Evolutionary conservation across 1,140 invertebrate genomes (phyloP).

Genomic region (Palaemon carinicauda): DNA sequence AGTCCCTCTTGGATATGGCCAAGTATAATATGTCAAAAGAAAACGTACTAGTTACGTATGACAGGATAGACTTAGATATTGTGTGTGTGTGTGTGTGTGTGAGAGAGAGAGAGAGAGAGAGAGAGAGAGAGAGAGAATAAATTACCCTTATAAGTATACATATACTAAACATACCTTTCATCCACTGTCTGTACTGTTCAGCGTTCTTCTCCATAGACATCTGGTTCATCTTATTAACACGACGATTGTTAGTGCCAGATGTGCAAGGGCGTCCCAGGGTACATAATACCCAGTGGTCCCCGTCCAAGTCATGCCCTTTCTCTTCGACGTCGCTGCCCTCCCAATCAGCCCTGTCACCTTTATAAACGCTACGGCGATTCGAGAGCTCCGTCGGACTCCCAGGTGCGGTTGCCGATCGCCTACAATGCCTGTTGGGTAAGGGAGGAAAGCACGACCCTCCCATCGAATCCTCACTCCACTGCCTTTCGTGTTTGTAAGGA

Average conservation of each 20-base stretch:
- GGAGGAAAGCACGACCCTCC: neutral
- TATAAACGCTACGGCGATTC: neutral
- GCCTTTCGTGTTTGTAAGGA: too few relatives aligned
- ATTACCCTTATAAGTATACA: neutral
- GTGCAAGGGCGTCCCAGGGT: neutral
- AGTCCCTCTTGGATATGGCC: too few relatives aligned
- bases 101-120: too few relatives aligned
- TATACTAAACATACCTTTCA: conserved; percentile 13
- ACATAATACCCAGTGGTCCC: conserved; percentile 17
- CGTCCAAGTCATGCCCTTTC: neutral
- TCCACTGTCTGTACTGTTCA: conserved; percentile 28
- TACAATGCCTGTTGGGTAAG: neutral
- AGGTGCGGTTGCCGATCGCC: neutral
- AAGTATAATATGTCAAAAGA: too few relatives aligned
- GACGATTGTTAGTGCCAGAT: neutral
- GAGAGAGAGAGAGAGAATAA: too few relatives aligned
- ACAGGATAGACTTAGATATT: neutral
- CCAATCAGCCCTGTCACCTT: too few relatives aligned
- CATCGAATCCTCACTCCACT: neutral
- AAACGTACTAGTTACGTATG: too few relatives aligned
- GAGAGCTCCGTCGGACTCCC: neutral
- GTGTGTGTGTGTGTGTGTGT: conserved; percentile 10
- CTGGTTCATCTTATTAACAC: neutral
- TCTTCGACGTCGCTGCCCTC: neutral
- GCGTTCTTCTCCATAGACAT: conserved; percentile 29